phyloP scores from a whole-genome alignment of 1,140 invertebrate genomes.

The Atta colombica region DNA sequence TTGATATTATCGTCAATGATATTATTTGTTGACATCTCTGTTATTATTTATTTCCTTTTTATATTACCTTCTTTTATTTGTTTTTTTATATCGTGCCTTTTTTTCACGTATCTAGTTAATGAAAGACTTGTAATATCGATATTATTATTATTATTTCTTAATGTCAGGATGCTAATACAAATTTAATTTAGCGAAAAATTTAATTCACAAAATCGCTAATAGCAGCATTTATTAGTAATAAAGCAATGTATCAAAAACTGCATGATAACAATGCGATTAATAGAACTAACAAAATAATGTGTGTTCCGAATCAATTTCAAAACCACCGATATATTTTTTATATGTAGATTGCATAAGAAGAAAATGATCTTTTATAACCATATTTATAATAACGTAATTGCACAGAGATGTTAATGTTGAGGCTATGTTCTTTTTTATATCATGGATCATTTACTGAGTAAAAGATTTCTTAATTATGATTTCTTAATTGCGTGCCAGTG shows the following conservation, averaged over 20 bases:
- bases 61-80: neutral
- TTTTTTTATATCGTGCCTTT: neutral
- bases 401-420: neutral
- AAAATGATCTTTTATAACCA: neutral
- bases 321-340: too few relatives aligned
- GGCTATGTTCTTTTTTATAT: neutral
- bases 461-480: neutral
- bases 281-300: neutral
- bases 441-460: neutral
- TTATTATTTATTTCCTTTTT: constrained; percentile 1
- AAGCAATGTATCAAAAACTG: neutral
- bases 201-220: neutral
- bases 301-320: neutral
- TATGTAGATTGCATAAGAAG: neutral
- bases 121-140: neutral
- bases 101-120: neutral
- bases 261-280: too few relatives aligned
- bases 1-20: neutral
- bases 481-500: neutral
- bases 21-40: neutral
- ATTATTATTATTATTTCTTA: constrained; percentile 4
- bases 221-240: neutral
- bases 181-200: neutral
- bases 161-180: neutral
- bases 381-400: neutral